A percentile compares a stretch with the other conserved stretches of the same genome.
phyloP scores from a whole-genome alignment of 2,888 invertebrate genomes.

The Branchellion lobata region DNA sequence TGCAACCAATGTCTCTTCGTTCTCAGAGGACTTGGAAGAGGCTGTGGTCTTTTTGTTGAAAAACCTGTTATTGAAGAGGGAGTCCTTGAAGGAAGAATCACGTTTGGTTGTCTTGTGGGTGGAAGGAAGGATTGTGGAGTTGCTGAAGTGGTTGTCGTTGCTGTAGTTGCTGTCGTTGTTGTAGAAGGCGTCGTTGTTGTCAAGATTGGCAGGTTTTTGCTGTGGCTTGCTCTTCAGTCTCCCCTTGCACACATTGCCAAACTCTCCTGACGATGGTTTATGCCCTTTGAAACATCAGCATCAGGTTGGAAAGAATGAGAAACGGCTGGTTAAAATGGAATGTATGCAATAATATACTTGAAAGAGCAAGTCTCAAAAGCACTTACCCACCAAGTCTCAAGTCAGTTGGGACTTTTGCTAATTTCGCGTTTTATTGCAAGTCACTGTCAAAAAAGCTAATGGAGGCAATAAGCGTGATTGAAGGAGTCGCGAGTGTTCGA shows the following conservation, averaged over 20 bases:
- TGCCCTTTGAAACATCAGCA: not conserved
- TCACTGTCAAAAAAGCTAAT: no score
- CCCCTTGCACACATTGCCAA: conserved; percentile 97
- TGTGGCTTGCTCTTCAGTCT: conserved; percentile 79
- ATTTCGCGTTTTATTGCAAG: no score
- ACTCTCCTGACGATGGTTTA: conserved; percentile 71
- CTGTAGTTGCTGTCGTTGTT: conserved; percentile 2
- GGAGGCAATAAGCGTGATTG: no score
- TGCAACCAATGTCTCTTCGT: conserved; percentile 69
- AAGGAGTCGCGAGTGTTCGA: no score
- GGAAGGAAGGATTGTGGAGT: not conserved
- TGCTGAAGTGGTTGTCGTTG: conserved; percentile 12
- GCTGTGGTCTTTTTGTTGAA: not conserved
- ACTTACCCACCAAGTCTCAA: no score
- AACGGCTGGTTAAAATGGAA: no score
- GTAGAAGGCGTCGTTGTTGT: not conserved
- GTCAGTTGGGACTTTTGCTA: no score
- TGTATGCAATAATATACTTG: no score
- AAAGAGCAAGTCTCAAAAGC: no score
- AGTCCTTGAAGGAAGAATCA: not conserved
- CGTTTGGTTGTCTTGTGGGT: not conserved
- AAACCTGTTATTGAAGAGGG: not conserved
- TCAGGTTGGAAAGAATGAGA: not conserved
- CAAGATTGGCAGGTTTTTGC: conserved; percentile 53
- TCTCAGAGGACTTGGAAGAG: not conserved